These are phyloP conservation scores for Pomacea maculata DNA, from an alignment of 1,140 invertebrate genomes.

Conservation along the genomic window DNA sequence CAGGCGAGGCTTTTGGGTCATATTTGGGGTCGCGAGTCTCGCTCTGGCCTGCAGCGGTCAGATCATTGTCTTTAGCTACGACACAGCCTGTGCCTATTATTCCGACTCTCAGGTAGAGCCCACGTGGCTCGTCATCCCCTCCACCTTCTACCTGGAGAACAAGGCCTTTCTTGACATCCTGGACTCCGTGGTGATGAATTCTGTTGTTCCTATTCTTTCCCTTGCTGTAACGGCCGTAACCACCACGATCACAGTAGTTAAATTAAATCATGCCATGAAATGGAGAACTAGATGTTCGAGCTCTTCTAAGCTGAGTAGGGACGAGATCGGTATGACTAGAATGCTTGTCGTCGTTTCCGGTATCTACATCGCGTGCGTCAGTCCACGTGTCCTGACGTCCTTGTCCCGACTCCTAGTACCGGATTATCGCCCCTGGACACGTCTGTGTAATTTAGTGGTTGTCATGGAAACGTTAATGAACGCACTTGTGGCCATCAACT, in stretches of 20 bases:
- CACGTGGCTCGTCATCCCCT: not conserved
- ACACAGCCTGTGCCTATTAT: not conserved
- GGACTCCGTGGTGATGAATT: not conserved
- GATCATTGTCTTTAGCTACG: not conserved
- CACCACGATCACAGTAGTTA: slow-evolving; percentile 3
- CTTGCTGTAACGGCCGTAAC: not conserved
- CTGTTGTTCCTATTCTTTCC: not conserved
- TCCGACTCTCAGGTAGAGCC: not conserved
- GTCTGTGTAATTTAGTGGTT: not conserved
- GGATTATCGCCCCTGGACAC: not conserved
- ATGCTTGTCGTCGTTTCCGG: slow-evolving; percentile 17
- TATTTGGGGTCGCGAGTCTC: too few relatives aligned
- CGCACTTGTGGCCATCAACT: not conserved
- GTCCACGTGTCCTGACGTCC: not conserved
- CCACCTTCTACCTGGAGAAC: not conserved
- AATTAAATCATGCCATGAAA: not conserved
- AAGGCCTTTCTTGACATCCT: not conserved
- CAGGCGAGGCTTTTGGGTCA: too few relatives aligned
- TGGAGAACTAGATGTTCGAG: not conserved
- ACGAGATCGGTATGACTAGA: not conserved
- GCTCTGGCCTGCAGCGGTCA: not conserved
- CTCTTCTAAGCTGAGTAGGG: not conserved
- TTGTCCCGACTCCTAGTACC: not conserved
- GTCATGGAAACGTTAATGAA: not conserved
- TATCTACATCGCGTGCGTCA: slow-evolving; percentile 14